Base-by-base conservation (phyloP, 2,888 invertebrate species). In the Dysmachus trigonus region DNA sequence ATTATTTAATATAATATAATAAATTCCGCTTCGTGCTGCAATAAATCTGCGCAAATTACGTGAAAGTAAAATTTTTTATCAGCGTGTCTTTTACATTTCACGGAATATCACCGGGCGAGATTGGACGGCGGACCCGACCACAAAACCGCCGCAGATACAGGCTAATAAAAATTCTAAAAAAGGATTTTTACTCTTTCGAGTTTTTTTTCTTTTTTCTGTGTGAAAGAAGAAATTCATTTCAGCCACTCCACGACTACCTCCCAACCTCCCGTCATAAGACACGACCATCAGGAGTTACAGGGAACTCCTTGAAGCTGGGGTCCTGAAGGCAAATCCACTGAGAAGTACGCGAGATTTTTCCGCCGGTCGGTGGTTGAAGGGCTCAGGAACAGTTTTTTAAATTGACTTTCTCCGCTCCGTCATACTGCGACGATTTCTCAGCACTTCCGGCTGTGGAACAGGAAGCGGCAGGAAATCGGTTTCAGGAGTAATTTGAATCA, bases 401-500 rank as follows among this genome's bases (percentile, higher is more conserved):
- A 77, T 77, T 77, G 47, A 77, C 47, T 77, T 77, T 47, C 47
- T 47, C n/a, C 30, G 30, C 30, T 30, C 30, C 30, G 10, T 8
- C 62, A 62, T 18, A 27, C 62, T 27, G 62, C 27, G n/a, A 62
- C 62, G 22, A 18, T 62, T 62, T 27, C 22, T 0, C 0, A 41
- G 27, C 22, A 77, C 47, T 38, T 76, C 41, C 77, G 77, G 27
- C 41, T 10, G 27, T 38, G 0, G n/a, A 22, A 38, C 47, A 41
- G 77, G 77, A 77, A 47, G 47, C 27, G 13, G 47, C 13, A 15
- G 77, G 41, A 77, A 77, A 77, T 77, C 77, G 77, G 77, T 10
- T 77, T 77, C 47, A 51, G 30, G 77, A 47, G 77, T 77, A 77
- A 77, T 77, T 77, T 77, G 77, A 47, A 77, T 77, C 47, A 47